phyloP scores from a whole-genome alignment of 2,888 invertebrate genomes.

The Metallyticus violacea region DNA sequence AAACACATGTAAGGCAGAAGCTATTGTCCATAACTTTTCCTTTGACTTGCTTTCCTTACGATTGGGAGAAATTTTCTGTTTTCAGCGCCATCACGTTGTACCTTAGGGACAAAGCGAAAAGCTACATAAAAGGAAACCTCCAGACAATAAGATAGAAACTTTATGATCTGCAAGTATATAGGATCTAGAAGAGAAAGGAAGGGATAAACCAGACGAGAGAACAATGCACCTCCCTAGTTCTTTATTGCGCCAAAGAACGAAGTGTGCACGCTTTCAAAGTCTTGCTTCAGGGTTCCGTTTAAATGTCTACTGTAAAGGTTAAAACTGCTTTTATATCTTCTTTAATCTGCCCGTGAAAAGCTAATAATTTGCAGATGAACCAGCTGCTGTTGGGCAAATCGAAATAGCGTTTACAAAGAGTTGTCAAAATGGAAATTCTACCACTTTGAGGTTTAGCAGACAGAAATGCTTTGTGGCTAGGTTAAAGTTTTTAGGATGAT shows the following conservation, averaged over 20 bases:
- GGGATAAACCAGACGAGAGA: not conserved
- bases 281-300: not conserved
- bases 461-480: no score
- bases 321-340: not conserved
- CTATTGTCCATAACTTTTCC: not conserved
- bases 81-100: not conserved
- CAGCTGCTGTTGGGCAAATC: no score
- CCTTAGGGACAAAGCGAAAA: not conserved
- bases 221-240: not conserved
- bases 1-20: not conserved
- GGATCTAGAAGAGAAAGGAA: not conserved
- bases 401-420: no score
- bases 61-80: not conserved
- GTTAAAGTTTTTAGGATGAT: no score
- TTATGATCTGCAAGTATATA: not conserved
- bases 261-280: not conserved
- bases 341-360: not conserved
- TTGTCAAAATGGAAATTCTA: no score
- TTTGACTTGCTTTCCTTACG: not conserved
- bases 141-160: not conserved
- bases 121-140: not conserved
- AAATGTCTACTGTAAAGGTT: not conserved
- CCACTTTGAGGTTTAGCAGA: no score
- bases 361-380: not conserved
- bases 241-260: not conserved